Evolutionary conservation across 1,140 invertebrate genomes (phyloP), one percentile per base, ranked within the genome.

Genomic region (Cydia splendana): DNA sequence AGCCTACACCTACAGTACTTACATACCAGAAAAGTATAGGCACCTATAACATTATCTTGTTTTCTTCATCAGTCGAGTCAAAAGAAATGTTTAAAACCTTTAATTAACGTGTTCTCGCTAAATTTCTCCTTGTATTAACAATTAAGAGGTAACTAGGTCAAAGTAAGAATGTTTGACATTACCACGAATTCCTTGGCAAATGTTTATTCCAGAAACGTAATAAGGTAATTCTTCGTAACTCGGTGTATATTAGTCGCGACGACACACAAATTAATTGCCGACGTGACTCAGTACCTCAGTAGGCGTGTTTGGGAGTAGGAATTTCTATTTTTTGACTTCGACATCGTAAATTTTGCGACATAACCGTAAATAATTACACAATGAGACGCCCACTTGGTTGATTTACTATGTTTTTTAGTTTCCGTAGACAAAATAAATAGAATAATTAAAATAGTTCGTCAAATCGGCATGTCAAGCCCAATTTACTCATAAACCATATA

Each of bases 31-130:
- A 12, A 10, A 45, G 12, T 12, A 12, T 45, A 12, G 0, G 0
- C 1, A 45, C 42, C 24, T 24, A n/a, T n/a, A 80, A 78, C 51
- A 53, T 53, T 53, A n/a, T n/a, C 51, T 6, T 53, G 4, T 10
- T n/a, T n/a, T n/a, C 4, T 53, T 53, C 51, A 53, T 53, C 51
- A n/a, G 45, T 15, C 10, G 12, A 48, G 13, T 13, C 1, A 0
- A 53, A 53, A 15, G 15, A 53, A 53, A 53, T 5, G 13, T 53
- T 53, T 53, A 15, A 53, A 30, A 53, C 15, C 13, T 53, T 53
- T 53, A 53, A 62, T n/a, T 20, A n/a, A 62, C 24, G 53, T 20
- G 18, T 62, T 62, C 18, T 53, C 15, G 18, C 18, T 0, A 20
- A 62, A 1, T 62, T 62, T 15, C 53, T 62, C 53, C 53, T 62